A percentile compares a stretch with the other conserved stretches of the same genome.
Evolutionary conservation across 2,113 vertebrate genomes (phyloP).

Genomic region (Aegotheles bennettii): DNA sequence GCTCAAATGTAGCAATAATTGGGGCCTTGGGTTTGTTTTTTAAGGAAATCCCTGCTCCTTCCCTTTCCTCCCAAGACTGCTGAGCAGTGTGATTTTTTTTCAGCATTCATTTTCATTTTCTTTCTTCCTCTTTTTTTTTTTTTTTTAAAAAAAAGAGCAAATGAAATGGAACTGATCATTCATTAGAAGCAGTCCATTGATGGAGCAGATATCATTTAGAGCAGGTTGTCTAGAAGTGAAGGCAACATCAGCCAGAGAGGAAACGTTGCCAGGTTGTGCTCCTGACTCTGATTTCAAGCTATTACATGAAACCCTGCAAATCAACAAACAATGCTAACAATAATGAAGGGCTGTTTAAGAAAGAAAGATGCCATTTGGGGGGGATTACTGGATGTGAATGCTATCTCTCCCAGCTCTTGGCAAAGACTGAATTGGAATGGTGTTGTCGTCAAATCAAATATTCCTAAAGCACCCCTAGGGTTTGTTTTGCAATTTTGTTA

Average conservation of each 20-base stretch:
- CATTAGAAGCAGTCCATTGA: neutral
- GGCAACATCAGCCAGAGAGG: neutral
- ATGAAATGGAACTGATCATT: neutral
- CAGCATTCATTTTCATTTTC: neutral
- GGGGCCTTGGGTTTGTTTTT: neutral
- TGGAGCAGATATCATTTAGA: neutral
- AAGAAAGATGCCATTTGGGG: conserved; percentile 22
- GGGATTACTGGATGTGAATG: neutral
- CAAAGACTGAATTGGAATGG: neutral
- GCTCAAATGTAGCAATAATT: neutral
- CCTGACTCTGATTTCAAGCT: neutral
- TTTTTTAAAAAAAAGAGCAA: neutral
- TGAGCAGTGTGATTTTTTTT: neutral
- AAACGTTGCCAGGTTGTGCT: neutral
- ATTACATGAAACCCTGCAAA: conserved; percentile 19
- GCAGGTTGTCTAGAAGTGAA: neutral
- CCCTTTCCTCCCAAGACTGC: neutral
- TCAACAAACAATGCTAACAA: conserved; percentile 4
- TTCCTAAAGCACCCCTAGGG: conserved; percentile 8
- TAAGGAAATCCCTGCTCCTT: neutral
- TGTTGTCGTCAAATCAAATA: conserved; percentile 16
- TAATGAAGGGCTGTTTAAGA: conserved; percentile 19
- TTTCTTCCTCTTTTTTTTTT: neutral
- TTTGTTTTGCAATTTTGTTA: conserved; percentile 41
- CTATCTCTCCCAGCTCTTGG: neutral